Conservation (phyloP, 2,113 vertebrate species). For the Nothobranchius kuhntae region DNA sequence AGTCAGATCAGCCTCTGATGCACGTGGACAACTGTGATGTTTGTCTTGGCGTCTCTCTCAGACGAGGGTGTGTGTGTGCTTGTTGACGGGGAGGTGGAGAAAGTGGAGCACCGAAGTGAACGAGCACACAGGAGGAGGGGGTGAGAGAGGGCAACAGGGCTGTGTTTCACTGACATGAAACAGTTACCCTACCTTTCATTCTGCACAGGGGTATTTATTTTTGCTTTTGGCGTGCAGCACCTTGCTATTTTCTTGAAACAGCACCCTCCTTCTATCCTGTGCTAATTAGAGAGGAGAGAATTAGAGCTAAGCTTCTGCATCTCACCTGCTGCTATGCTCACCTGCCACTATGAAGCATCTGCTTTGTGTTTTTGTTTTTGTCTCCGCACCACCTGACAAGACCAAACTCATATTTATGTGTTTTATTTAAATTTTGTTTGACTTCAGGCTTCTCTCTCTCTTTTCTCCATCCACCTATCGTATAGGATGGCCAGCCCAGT, state of each 20-base stretch:
- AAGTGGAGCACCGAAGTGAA: constrained; percentile 32
- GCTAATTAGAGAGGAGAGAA: constrained; percentile 60
- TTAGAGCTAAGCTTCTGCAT: constrained; percentile 37
- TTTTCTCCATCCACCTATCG: constrained; percentile 20
- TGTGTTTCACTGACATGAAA: constrained; percentile 17
- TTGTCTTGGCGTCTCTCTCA: constrained; percentile 66
- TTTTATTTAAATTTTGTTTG: constrained; percentile 30
- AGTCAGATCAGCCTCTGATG: constrained; percentile 44
- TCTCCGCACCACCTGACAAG: constrained; percentile 3
- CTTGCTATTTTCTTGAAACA: constrained; percentile 63
- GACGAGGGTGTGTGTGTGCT: constrained; percentile 68
- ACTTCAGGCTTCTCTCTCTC: neutral
- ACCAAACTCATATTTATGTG: constrained; percentile 27
- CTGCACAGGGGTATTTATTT: constrained; percentile 5
- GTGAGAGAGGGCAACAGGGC: constrained; percentile 4
- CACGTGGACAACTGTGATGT: constrained; percentile 52
- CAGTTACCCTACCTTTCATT: constrained; percentile 21
- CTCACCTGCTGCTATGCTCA: constrained; percentile 58
- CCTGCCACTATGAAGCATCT: constrained; percentile 23
- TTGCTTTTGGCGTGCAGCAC: constrained; percentile 23
- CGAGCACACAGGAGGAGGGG: constrained; percentile 8
- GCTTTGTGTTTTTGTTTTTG: constrained; percentile 35
- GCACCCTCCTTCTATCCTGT: constrained; percentile 37
- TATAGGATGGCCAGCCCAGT: constrained; percentile 46
- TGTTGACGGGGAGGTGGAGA: constrained; percentile 39